Evolutionary conservation across 2,113 vertebrate genomes (phyloP), one percentile per base, ranked within the genome.

Genomic region (Murina feae): DNA sequence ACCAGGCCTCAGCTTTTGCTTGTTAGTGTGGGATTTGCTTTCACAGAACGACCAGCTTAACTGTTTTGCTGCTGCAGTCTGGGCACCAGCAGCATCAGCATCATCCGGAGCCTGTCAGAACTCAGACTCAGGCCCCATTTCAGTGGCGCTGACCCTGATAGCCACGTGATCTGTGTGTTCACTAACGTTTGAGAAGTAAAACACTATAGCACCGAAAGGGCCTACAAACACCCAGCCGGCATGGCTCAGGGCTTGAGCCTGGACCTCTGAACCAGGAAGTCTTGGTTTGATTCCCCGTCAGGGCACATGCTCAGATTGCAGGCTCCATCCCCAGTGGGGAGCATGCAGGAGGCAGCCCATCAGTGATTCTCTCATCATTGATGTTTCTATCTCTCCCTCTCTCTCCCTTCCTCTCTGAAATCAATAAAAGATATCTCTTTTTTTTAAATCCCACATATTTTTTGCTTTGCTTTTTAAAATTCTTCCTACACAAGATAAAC

Each of bases 41-140:
- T 90, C 71, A 76, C 1, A 1, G 18, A 68, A 76, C 51, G 9
- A 35, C 6, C 4, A 30, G 25, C 32, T 21, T 47, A 12, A 53
- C 30, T n/a, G 9, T 17, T 87, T 51, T 63, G 14, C 21, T 65
- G 2, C 53, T 35, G 20, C 68, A 6, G 37, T 69, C 11, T 74
- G 25, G 51, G 17, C 1, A 18, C 2, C 5, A 42, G 23, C 0
- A 72, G 0, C 20, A 9, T 20, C 7, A 42, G 1, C 21, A 44
- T 53, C 21, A 71, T 32, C 87, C 81, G 39, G 37, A 91, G 72
- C 35, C 16, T 42, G 13, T 8, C n/a, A 87, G 39, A 72, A 91
- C 63, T 78, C 30, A 55, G 80, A 80, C 30, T 78, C 21, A 21
- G 9, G 21, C 6, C 53, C 49, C 35, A 39, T 21, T 53, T 74